Percentiles rank a stretch among this genome's conserved stretches.
Evolutionary conservation across 2,888 invertebrate genomes (phyloP).

Genomic region (Allophyes oxyacanthae): DNA sequence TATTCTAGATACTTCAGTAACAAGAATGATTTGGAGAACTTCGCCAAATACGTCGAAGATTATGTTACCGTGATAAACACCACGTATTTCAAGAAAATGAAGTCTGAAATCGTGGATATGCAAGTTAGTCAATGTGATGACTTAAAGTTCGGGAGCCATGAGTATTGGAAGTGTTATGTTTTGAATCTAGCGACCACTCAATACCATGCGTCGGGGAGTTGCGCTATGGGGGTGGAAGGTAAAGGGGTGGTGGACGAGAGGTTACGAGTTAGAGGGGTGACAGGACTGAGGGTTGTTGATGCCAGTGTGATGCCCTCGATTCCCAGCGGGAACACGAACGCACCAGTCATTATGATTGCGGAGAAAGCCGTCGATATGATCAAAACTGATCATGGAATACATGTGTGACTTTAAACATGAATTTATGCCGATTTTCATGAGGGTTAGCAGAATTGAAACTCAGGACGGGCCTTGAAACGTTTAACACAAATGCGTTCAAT

Average conservation of each 20-base stretch:
- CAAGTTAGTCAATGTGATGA: conserved; percentile 57
- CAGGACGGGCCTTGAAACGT: too few relatives aligned
- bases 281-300: conserved; percentile 92
- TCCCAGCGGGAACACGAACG: conserved; percentile 94
- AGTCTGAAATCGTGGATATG: conserved; percentile 57
- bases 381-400: conserved; percentile 91
- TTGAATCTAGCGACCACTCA: conserved; percentile 88
- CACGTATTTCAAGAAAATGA: conserved; percentile 56
- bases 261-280: conserved; percentile 85
- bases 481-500: too few relatives aligned
- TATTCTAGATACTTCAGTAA: conserved; percentile 59
- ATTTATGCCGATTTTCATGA: too few relatives aligned
- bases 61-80: conserved; percentile 62
- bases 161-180: conserved; percentile 71
- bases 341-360: conserved; percentile 95
- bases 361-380: conserved; percentile 95
- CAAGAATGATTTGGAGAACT: conserved; percentile 60
- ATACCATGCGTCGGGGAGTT: conserved; percentile 81
- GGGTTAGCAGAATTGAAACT: too few relatives aligned
- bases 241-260: conserved; percentile 68
- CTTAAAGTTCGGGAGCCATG: conserved; percentile 53
- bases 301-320: conserved; percentile 95
- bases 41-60: conserved; percentile 60
- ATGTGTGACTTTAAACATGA: conserved; percentile 1
- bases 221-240: conserved; percentile 70